Conservation (phyloP, 2,888 invertebrate genomes). For the Phytoseiulus persimilis region DNA sequence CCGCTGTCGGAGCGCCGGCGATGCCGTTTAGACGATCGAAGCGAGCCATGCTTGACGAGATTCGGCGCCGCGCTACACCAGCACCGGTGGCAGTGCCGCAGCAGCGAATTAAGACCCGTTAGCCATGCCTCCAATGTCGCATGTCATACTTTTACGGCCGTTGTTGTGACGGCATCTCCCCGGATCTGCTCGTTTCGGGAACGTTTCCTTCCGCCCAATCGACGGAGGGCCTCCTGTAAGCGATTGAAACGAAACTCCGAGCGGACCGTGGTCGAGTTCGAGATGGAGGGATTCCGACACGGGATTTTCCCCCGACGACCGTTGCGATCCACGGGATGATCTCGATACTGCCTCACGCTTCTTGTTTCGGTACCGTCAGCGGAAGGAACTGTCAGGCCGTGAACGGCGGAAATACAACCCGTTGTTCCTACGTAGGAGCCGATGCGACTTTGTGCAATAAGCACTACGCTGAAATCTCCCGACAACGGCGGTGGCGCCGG, state of each 20-base stretch:
- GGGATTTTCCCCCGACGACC: too few species aligned
- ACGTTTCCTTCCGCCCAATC: neutral
- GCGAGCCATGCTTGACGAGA: constrained; percentile 5
- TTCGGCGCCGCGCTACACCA: neutral
- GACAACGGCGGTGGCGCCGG: neutral
- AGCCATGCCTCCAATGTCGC: neutral
- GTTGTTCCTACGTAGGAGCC: neutral
- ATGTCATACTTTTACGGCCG: neutral
- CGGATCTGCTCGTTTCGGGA: neutral
- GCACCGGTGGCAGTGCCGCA: neutral
- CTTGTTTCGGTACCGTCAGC: neutral
- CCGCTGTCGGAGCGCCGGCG: neutral
- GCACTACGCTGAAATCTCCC: neutral
- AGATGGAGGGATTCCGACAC: too few species aligned
- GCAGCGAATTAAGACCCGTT: neutral
- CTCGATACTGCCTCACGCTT: too few species aligned
- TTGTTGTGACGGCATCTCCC: neutral
- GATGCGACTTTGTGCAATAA: neutral
- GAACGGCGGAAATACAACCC: neutral
- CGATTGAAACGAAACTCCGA: too few species aligned
- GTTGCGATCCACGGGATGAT: too few species aligned
- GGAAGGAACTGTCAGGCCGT: neutral
- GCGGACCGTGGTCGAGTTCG: too few species aligned
- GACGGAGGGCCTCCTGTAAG: neutral
- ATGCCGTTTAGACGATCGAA: neutral